Evolutionary conservation across 2,888 invertebrate genomes (phyloP), one percentile per base, ranked within the genome.

Genomic region (Leptogaster cylindrica): DNA sequence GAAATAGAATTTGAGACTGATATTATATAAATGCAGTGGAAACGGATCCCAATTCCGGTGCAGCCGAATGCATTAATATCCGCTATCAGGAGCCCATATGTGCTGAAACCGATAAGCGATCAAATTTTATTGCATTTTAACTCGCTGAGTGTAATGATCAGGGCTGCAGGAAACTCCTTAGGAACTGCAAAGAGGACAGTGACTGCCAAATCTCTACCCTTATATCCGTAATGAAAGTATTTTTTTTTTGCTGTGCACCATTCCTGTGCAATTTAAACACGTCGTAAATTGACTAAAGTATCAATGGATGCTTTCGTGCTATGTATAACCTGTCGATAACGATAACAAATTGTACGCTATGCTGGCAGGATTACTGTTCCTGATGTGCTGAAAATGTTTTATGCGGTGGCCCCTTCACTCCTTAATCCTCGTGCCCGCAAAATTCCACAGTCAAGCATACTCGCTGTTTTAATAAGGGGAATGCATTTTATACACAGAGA

Each of bases 91-190:
- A 23, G 12, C 55, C 39, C 25, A 25, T n/a, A 55, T 20, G 46
- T 63, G 63, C 20, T 63, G 23, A 63, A 46, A 27, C 18, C 33
- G 63, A 63, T 46, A 63, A 46, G 63, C 31, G 33, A 63, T 63
- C 63, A 63, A 65, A 50, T 50, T 50, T 65, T 50, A 65, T 50
- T 50, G 50, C 50, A 16, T 41, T 58, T 61, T 61, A 44, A 27
- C 41, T 44, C 18, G 39, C 23, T 25, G 12, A 27, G 20, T 25
- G 44, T 28, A 44, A 61, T 27, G 41, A 18, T 41, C n/a, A 20
- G 23, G 23, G 25, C n/a, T 36, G 33, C 6, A 36, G 10, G 14
- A 14, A 12, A 27, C 10, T 23, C 14, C 23, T 39, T 44, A 10
- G 25, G n/a, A n/a, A n/a, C n/a, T n/a, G n/a, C n/a, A n/a, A 8